Conservation (phyloP, 2,888 invertebrate genomes). For the Argynnis bischoffii region DNA sequence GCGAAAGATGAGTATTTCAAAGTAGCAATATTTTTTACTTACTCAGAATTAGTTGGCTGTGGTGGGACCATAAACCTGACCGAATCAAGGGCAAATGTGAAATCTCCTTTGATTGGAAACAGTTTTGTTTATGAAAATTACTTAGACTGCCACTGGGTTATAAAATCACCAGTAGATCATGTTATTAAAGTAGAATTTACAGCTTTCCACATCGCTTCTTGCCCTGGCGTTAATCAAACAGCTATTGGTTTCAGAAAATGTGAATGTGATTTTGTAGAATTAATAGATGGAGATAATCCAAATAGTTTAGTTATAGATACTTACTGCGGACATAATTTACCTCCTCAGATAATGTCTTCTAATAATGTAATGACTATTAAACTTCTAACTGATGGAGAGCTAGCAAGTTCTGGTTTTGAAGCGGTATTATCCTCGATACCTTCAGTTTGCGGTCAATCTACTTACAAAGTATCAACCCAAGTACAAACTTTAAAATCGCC, state of each 20-base stretch:
- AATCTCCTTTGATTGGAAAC: conserved; percentile 58
- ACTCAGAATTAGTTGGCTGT: conserved; percentile 83
- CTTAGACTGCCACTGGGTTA: conserved; percentile 89
- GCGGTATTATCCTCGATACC: conserved; percentile 77
- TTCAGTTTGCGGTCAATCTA: conserved; percentile 61
- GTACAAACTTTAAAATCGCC: conserved; percentile 60
- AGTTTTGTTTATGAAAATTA: conserved; percentile 82
- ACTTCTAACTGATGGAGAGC: conserved; percentile 84
- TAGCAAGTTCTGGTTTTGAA: conserved; percentile 84
- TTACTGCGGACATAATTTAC: conserved; percentile 86
- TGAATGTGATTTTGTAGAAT: conserved; percentile 87
- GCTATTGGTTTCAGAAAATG: conserved; percentile 76
- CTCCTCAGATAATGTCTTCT: conserved; percentile 82
- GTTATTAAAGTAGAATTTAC: conserved; percentile 83
- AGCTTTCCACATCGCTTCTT: conserved; percentile 78
- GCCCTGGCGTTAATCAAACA: conserved; percentile 65
- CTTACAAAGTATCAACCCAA: conserved; percentile 45
- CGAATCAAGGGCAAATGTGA: conserved; percentile 60
- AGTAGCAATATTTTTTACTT: conserved; percentile 83
- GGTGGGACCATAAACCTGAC: conserved; percentile 85
- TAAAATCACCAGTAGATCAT: conserved; percentile 83
- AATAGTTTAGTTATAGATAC: conserved; percentile 84
- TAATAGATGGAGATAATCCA: conserved; percentile 87
- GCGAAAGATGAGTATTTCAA: conserved; percentile 79
- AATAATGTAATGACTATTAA: conserved; percentile 84